These are phyloP conservation scores for Harpalus rubripes DNA, from an alignment of 2,888 invertebrate genomes.

Conservation along the genomic window DNA sequence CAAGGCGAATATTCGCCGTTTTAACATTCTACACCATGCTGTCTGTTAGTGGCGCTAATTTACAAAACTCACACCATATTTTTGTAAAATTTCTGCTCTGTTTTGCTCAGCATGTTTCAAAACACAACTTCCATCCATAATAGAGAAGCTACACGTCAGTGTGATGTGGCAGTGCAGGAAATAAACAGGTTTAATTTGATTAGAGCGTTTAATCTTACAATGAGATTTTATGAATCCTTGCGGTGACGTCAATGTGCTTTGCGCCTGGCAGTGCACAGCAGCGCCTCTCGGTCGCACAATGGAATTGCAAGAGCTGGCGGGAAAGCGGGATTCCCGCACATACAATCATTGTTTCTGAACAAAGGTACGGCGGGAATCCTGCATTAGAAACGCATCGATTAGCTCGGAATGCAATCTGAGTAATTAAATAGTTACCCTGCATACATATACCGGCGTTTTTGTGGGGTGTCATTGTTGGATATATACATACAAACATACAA, in stretches of 20 bases:
- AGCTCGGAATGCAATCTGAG: not conserved
- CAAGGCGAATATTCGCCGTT: no score
- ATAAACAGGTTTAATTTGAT: constrained; percentile 3
- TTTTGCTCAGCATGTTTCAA: no score
- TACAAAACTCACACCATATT: no score
- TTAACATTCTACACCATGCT: no score
- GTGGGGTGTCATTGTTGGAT: not conserved
- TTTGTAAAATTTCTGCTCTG: no score
- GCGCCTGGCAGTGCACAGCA: not conserved
- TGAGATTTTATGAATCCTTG: constrained; percentile 6
- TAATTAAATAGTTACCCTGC: not conserved
- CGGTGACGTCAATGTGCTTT: not conserved
- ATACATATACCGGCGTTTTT: not conserved
- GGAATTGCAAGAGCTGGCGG: not conserved
- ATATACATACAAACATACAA: no score
- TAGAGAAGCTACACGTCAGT: not conserved
- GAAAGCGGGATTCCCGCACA: not conserved
- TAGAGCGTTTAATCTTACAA: not conserved
- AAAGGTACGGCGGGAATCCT: constrained; percentile 1
- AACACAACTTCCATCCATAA: not conserved
- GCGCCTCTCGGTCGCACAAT: not conserved
- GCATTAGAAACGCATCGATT: constrained; percentile 5
- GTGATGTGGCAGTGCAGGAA: not conserved
- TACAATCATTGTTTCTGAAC: not conserved
- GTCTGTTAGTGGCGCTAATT: no score